A percentile compares a stretch with the other conserved stretches of the same genome.
Evolutionary conservation across 2,113 vertebrate species (phyloP).

Genomic region (Eidolon helvum): DNA sequence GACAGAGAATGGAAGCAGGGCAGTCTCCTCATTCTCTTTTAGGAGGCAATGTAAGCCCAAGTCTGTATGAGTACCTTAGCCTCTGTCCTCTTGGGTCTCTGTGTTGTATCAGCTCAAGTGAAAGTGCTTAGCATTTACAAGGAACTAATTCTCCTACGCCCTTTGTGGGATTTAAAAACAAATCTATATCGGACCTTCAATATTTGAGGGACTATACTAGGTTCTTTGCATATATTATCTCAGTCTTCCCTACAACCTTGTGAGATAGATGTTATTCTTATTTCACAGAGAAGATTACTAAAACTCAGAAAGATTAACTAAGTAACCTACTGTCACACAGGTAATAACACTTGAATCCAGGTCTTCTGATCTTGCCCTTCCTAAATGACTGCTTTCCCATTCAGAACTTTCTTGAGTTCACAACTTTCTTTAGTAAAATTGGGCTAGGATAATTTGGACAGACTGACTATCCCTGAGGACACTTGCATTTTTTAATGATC

Average conservation of each 20-base stretch:
- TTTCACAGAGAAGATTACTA: conserved; percentile 2
- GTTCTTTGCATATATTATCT: not conserved
- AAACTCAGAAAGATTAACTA: conserved; percentile 11
- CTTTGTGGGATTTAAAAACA: not conserved
- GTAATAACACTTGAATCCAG: conserved; percentile 3
- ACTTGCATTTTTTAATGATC: conserved; percentile 32
- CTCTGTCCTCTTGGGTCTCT: conserved; percentile 26
- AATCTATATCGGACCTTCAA: not conserved
- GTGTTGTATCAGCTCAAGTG: conserved; percentile 25
- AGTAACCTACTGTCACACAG: not conserved
- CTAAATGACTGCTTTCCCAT: not conserved
- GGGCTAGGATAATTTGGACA: not conserved
- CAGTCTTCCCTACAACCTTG: not conserved
- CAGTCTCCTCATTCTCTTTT: conserved; percentile 36
- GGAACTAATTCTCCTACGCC: not conserved
- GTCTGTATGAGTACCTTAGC: not conserved
- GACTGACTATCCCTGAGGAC: not conserved
- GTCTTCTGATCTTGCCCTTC: conserved; percentile 12
- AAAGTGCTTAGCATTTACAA: conserved; percentile 28
- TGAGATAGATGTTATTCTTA: not conserved
- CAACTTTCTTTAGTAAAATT: not conserved
- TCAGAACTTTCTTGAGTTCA: conserved; percentile 12
- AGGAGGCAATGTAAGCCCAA: not conserved
- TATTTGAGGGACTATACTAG: not conserved
- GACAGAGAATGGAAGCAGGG: conserved; percentile 58